These are phyloP conservation scores for Drosophila paramelanica DNA, from an alignment of 2,888 invertebrate genomes.

Conservation along the genomic window DNA sequence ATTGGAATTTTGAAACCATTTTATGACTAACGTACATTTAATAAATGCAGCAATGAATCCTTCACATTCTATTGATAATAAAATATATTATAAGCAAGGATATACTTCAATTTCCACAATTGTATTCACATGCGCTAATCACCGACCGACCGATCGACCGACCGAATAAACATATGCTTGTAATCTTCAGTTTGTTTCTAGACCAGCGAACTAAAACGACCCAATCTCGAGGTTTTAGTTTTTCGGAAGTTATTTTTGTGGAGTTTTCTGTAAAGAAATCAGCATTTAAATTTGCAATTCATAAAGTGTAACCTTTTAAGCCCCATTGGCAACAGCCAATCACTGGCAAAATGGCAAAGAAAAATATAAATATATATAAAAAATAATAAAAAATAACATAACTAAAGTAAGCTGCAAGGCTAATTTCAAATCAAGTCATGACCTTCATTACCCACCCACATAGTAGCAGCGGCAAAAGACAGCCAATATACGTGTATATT, in stretches of 20 bases:
- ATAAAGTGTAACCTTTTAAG: conserved; percentile 8
- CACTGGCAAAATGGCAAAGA: conserved; percentile 7
- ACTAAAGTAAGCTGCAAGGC: conserved; percentile 38
- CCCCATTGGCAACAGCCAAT: conserved; percentile 21
- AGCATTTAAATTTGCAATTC: conserved; percentile 12
- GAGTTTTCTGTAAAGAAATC: conserved; percentile 25
- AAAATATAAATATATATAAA: conserved; percentile 1
- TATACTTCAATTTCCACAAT: too few species aligned
- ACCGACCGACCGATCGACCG: too few species aligned
- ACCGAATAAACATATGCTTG: not conserved
- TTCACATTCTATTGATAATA: too few species aligned
- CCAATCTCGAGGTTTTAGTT: not conserved
- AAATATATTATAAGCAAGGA: too few species aligned
- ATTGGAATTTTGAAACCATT: too few species aligned
- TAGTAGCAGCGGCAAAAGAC: conserved; percentile 38
- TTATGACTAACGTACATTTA: too few species aligned
- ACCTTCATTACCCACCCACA: conserved; percentile 49
- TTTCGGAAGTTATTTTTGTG: not conserved
- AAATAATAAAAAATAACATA: conserved; percentile 2
- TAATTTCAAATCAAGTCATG: conserved; percentile 67
- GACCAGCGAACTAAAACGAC: not conserved
- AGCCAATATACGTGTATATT: conserved; percentile 58
- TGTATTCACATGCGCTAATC: too few species aligned
- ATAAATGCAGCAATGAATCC: too few species aligned
- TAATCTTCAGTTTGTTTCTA: not conserved